These are phyloP conservation scores for Strigops habroptila DNA, from an alignment of 2,113 vertebrate species.

Conservation along the genomic window DNA sequence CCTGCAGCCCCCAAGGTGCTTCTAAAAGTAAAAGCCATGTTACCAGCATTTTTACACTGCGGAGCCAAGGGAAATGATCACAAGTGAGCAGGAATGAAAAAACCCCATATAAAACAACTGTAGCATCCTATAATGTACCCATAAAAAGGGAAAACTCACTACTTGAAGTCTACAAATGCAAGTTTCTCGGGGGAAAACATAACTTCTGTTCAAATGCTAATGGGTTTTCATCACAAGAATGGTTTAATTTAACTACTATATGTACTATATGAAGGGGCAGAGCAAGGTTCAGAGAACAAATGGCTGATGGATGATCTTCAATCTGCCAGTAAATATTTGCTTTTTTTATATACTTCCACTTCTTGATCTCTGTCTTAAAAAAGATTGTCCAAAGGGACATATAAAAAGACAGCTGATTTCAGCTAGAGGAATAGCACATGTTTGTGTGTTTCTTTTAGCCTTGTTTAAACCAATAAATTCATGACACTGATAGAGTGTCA, in stretches of 20 bases:
- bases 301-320: not conserved
- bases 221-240: not conserved
- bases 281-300: slow-evolving; percentile 33
- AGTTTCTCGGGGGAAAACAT: not conserved
- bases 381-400: not conserved
- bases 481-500: not conserved
- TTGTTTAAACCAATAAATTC: not conserved
- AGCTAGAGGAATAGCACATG: not conserved
- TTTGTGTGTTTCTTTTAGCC: not conserved
- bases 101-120: not conserved
- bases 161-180: slow-evolving; percentile 4
- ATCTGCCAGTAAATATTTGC: not conserved
- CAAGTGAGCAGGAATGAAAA: not conserved
- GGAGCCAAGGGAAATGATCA: not conserved
- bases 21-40: not conserved
- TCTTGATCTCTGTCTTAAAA: slow-evolving; percentile 17
- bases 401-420: not conserved
- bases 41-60: not conserved
- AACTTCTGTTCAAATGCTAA: slow-evolving; percentile 30
- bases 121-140: not conserved
- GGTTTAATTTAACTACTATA: slow-evolving; percentile 15
- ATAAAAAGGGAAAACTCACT: not conserved
- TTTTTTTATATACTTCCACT: not conserved
- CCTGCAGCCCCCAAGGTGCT: not conserved
- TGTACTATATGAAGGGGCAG: not conserved